Conservation (phyloP, 2,113 vertebrate species). For the Hypocryptadius cinnamomeus region DNA sequence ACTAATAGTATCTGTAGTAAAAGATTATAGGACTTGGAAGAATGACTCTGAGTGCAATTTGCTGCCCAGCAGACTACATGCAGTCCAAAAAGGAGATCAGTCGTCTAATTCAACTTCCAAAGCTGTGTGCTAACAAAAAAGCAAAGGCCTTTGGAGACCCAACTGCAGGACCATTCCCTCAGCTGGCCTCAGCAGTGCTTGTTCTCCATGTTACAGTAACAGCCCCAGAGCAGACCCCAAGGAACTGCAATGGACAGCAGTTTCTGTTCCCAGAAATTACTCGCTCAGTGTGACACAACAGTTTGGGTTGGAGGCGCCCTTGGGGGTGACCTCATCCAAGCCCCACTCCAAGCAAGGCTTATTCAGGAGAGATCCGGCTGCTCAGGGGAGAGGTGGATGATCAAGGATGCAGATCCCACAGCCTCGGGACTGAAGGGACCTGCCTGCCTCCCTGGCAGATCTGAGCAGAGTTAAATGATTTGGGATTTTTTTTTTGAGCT, state of each 20-base stretch:
- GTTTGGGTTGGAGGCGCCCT: background rate
- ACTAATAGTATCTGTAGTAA: conserved; percentile 35
- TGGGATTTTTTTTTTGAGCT: background rate
- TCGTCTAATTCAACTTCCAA: background rate
- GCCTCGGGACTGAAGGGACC: background rate
- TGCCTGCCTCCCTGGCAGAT: background rate
- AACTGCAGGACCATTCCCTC: background rate
- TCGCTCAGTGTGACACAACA: background rate
- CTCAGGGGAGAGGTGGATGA: background rate
- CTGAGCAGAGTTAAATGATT: background rate
- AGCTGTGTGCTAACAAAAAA: background rate
- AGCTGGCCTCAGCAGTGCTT: background rate
- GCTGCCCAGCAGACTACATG: background rate
- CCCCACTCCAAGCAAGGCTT: background rate
- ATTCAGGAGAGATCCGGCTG: background rate
- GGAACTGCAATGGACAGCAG: accelerated
- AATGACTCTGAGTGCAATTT: background rate
- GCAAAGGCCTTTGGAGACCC: background rate
- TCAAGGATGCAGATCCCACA: background rate
- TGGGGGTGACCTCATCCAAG: background rate
- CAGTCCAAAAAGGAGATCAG: background rate
- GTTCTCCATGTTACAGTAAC: background rate
- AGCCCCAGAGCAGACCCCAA: background rate
- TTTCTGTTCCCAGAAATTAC: background rate
- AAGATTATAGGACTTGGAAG: background rate